Base-by-base conservation (phyloP, 2,888 invertebrate genomes). In the Eutolmus rufibarbis region DNA sequence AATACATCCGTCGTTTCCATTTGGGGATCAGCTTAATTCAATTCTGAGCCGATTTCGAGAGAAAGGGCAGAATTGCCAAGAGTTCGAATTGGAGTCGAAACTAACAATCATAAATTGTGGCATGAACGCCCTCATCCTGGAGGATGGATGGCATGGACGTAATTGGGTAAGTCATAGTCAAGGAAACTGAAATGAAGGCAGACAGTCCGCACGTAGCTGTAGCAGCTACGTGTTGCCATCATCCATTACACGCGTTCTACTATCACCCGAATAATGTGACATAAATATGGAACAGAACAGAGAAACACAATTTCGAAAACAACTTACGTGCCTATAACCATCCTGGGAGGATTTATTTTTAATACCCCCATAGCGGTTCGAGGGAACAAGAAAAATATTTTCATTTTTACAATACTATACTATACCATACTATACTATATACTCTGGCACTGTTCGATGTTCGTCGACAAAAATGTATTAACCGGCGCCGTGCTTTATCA, bases 261-360 rank as follows among this genome's bases (percentile, higher is more conserved):
- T 79, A 79, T 79, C 79, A 46, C 9, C 51, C 23, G 51, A 81
- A 56, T 34, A 81, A 51, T 81, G 23, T 40, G 74, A 40, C 84
- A 84, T 66, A 84, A 84, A 79, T 79, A 79, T 79, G 79, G 14
- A 79, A 46, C 79, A 28, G 84, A 84, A 84, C 84, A 84, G 66
- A 7, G 74, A 74, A 84, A 84, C 28, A 43, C 66, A 84, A 84
- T 84, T 84, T 74, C 66, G 84, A 74, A 84, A 84, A 66, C 66
- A 74, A 74, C 37, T 74, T 84, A 84, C 84, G 84, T 84, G 84
- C 84, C 81, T 43, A 78, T 78, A 78, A 78, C 78, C 78, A 43
- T 23, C 43, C 43, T 43, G 78, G 76, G 43, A 40, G 78, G 43
- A 78, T 78, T 78, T 78, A 78, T 78, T 78, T 78, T 78, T 78